A percentile compares a stretch with the other conserved stretches of the same genome.
These are phyloP conservation scores for Allolobophora icterica DNA, from an alignment of 2,888 invertebrate genomes.

Conservation along the genomic window DNA sequence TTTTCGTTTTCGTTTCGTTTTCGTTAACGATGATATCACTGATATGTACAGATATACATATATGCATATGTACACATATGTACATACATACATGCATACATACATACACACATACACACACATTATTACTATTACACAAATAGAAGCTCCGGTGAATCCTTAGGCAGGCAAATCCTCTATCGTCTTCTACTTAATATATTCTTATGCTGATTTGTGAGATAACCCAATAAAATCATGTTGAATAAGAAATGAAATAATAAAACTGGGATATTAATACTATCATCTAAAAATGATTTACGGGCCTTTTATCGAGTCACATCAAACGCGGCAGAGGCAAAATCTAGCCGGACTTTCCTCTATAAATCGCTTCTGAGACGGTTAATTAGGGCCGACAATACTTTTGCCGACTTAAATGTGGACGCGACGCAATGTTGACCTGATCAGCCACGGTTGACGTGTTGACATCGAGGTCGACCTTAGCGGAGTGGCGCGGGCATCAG, in stretches of 20 bases:
- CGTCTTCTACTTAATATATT: not conserved
- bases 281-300: not conserved
- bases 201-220: not conserved
- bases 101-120: too few species aligned
- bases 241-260: not conserved
- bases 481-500: not conserved
- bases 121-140: slow-evolving; percentile 24
- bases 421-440: not conserved
- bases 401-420: not conserved
- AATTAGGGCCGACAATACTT: not conserved
- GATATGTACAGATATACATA: too few species aligned
- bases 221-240: not conserved
- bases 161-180: not conserved
- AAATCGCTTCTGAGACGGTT: not conserved
- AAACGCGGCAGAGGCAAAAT: not conserved
- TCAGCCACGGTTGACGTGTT: not conserved
- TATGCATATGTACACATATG: not conserved
- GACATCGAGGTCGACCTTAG: not conserved
- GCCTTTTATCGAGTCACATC: not conserved
- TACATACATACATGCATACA: not conserved
- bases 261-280: not conserved
- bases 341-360: not conserved
- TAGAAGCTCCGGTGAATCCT: too few species aligned
- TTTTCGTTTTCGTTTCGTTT: too few species aligned
- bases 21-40: too few species aligned